Evolutionary conservation across 2,113 vertebrate species (phyloP), one percentile per base, ranked within the genome.

Genomic region (Urocynchramus pylzowi): DNA sequence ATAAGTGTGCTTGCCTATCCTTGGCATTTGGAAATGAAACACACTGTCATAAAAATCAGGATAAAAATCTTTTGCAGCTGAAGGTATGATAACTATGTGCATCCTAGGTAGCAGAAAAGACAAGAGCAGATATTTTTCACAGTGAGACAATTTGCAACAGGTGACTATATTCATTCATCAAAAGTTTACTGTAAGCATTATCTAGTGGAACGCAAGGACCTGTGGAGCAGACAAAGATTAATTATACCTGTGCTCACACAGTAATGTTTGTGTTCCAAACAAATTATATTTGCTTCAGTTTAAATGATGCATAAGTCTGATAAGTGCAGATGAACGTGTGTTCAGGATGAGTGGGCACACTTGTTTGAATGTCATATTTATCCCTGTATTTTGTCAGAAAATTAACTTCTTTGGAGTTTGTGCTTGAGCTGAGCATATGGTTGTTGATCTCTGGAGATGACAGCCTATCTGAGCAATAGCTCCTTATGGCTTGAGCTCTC

Each of bases 331-430:
- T 98, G 98, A 99, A 98, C 91, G 98, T 98, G 97, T 98, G 99
- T 99, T 99, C 99, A 99, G 99, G 99, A 99, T 99, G 99, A 99
- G 98, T 99, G 99, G 99, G 98, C 99, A 98, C 99, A 99, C 99
- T 99, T 99, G 99, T 99, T 99, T 99, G 99, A 99, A 99, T 99
- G 99, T 99, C 99, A 99, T 99, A 99, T 99, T 99, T 99, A 99
- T 99, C 98, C 98, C 98, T 97, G 98, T 99, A 98, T 99, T 99
- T 99, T 99, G 99, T 99, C 99, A 99, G 99, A 99, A 99, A 99
- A 99, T 99, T 98, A 99, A 99, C 99, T 99, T 99, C 99, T 99
- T 98, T 98, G 98, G 99, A 99, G 99, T 99, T 99, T 99, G 98
- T 98, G 97, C 98, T 98, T 98, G 99, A 99, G 99, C 98, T 98